Percentiles rank a stretch among this genome's conserved stretches.
Conservation (phyloP, 2,888 invertebrate species). For the Balanococcus diminutus region DNA sequence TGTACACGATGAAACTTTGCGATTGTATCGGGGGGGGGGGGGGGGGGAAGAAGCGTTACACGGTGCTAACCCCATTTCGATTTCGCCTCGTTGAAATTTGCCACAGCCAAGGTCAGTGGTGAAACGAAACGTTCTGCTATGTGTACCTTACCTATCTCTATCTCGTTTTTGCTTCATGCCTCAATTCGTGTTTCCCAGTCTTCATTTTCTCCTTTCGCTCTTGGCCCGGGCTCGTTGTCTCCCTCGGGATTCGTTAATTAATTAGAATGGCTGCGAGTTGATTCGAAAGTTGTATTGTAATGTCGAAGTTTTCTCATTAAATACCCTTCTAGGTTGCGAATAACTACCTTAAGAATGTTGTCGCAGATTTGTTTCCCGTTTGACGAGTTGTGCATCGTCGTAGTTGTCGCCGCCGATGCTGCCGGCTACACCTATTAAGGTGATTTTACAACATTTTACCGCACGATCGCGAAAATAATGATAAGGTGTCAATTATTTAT, state of each 20-base stretch:
- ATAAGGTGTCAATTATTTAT: no score
- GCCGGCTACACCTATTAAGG: not conserved
- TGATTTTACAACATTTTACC: not conserved
- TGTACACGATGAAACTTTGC: no score
- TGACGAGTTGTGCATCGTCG: not conserved
- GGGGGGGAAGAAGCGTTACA: no score
- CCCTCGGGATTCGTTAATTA: not conserved
- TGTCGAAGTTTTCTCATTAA: not conserved
- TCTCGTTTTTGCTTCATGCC: no score
- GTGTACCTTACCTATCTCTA: no score
- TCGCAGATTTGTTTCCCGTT: not conserved
- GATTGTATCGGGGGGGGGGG: no score
- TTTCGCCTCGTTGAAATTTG: no score
- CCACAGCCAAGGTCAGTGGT: no score
- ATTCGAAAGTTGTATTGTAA: not conserved
- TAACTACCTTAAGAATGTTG: not conserved
- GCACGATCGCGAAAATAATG: no score
- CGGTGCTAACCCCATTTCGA: no score
- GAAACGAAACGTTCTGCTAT: no score
- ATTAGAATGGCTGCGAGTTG: slow-evolving; percentile 1
- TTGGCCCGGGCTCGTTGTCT: not conserved
- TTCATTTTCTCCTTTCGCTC: not conserved
- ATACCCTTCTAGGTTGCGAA: not conserved
- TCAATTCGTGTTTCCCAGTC: no score
- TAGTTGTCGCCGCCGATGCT: not conserved